Percentiles rank a stretch among this genome's conserved stretches.
Conservation (phyloP, 2,113 vertebrate genomes). For the Aleadryas rufinucha region DNA sequence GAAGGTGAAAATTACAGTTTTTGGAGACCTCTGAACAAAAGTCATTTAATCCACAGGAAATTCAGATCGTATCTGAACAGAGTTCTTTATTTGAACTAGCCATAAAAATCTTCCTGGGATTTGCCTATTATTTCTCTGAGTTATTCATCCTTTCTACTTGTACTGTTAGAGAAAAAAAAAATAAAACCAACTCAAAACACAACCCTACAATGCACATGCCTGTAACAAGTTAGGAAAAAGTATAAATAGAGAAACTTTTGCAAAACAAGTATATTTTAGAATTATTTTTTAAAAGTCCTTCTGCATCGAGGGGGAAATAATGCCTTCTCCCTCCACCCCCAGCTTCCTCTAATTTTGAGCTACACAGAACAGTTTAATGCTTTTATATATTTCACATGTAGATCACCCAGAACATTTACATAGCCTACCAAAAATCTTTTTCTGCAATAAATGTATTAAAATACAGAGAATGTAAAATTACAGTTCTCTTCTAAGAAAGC, state of each 20-base stretch:
- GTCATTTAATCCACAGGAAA: not conserved
- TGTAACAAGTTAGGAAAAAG: not conserved
- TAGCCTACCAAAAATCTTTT: slow-evolving; percentile 3
- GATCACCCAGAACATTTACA: slow-evolving; percentile 34
- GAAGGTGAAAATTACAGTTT: not conserved
- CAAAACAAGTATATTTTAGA: not conserved
- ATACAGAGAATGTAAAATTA: not conserved
- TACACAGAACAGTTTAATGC: not conserved
- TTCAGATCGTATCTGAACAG: not conserved
- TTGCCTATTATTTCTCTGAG: not conserved
- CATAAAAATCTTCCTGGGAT: not conserved
- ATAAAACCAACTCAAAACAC: not conserved
- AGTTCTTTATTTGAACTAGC: not conserved
- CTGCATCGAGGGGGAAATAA: not conserved
- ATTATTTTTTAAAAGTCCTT: not conserved
- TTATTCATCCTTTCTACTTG: not conserved
- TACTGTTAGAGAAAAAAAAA: not conserved
- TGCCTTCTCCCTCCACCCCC: not conserved
- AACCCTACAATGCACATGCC: not conserved
- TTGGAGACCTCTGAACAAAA: not conserved
- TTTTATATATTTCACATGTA: not conserved
- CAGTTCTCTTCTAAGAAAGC: not conserved
- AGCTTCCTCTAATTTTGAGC: not conserved
- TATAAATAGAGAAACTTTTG: not conserved
- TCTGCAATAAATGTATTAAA: not conserved